Conservation (phyloP, 2,888 invertebrate species). For the Lepidocyrtinus sp. region DNA sequence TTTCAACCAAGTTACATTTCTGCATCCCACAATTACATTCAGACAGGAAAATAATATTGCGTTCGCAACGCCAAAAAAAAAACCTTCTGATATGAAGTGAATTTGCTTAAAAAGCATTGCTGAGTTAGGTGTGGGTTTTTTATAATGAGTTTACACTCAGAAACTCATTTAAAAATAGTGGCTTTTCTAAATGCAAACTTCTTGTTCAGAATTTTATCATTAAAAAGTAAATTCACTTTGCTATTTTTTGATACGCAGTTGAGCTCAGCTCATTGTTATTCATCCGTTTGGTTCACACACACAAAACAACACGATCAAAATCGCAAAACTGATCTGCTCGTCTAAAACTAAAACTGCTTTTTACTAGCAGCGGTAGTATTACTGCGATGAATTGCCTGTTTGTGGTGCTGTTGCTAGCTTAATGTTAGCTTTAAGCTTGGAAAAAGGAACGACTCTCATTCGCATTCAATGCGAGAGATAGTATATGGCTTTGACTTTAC, state of each 20-base stretch:
- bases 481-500: no score
- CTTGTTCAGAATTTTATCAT: slow-evolving; percentile 15
- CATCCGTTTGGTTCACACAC: slow-evolving; percentile 18
- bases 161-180: slow-evolving; percentile 1
- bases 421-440: neutral
- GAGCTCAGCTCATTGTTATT: neutral
- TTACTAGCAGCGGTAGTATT: neutral
- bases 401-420: neutral
- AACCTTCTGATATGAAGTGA: no score
- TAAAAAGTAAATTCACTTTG: slow-evolving; percentile 15
- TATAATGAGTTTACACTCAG: neutral
- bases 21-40: no score
- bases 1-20: no score
- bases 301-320: slow-evolving; percentile 11
- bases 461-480: neutral
- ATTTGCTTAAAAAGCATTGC: no score
- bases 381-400: neutral
- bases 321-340: slow-evolving; percentile 14
- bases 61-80: no score
- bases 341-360: neutral
- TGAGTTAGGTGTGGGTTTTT: neutral
- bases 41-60: no score
- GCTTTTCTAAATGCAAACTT: slow-evolving; percentile 5
- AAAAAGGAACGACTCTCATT: neutral
- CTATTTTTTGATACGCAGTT: slow-evolving; percentile 10